These are phyloP conservation scores for Lophius piscatorius DNA, from an alignment of 2,113 vertebrate species.

Conservation along the genomic window DNA sequence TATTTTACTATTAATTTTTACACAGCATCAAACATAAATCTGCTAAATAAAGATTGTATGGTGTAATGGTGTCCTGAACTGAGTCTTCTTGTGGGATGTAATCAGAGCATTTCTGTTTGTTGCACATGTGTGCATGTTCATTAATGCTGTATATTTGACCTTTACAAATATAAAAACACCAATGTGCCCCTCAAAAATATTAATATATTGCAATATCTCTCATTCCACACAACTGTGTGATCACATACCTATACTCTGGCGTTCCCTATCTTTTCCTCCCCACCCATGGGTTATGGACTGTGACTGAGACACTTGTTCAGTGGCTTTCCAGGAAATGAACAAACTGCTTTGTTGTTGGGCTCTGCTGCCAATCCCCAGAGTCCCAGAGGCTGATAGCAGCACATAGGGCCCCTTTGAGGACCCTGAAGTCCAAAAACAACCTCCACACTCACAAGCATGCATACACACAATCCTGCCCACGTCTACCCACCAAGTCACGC, in stretches of 20 bases:
- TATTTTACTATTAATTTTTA: too few relatives aligned
- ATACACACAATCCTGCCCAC: constrained; percentile 35
- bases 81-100: too few relatives aligned
- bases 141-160: neutral
- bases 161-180: constrained; percentile 11
- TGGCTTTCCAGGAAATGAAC: constrained; percentile 74
- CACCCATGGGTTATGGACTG: constrained; percentile 37
- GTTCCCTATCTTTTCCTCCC: constrained; percentile 34
- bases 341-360: constrained; percentile 74
- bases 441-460: constrained; percentile 56
- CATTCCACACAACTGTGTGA: constrained; percentile 4
- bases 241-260: constrained; percentile 20
- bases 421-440: constrained; percentile 61
- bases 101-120: too few relatives aligned
- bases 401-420: constrained; percentile 72
- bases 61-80: too few relatives aligned
- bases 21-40: too few relatives aligned
- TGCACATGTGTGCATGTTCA: too few relatives aligned
- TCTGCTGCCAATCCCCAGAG: constrained; percentile 62
- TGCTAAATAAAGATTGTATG: too few relatives aligned
- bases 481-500: constrained; percentile 17
- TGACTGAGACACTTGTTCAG: constrained; percentile 72
- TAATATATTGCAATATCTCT: constrained; percentile 19
- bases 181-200: neutral
- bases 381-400: constrained; percentile 72